Evolutionary conservation across 1,140 invertebrate genomes (phyloP).

Genomic region (Ericerus pela): DNA sequence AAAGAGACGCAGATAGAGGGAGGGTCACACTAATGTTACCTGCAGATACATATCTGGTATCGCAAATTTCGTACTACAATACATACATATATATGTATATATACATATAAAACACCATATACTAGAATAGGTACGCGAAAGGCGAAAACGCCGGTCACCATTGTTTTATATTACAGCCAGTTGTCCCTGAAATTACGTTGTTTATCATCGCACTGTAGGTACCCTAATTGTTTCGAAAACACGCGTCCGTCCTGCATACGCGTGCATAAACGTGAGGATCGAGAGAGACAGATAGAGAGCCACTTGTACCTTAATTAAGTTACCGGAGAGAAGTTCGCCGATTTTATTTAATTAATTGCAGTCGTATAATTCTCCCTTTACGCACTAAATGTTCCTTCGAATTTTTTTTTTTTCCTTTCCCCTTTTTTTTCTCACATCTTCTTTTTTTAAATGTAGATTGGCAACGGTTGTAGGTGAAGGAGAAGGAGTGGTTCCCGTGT

Average conservation of each 20-base stretch:
- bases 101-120: no score
- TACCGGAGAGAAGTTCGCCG: no score
- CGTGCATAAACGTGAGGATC: not conserved
- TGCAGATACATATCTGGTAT: conserved; percentile 11
- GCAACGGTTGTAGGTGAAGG: no score
- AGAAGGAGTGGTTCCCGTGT: no score
- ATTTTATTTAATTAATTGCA: conserved; percentile 9
- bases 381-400: no score
- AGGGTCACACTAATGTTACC: conserved; percentile 7
- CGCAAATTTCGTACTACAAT: conserved; percentile 7
- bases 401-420: no score
- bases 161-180: conserved; percentile 11
- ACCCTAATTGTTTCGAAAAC: conserved; percentile 9
- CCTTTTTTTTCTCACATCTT: no score
- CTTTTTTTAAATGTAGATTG: no score
- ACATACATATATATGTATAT: no score
- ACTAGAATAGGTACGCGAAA: no score
- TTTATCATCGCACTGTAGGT: conserved; percentile 8
- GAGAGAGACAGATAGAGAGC: not conserved
- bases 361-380: no score
- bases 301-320: conserved; percentile 8
- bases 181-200: conserved; percentile 12
- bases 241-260: conserved; percentile 7
- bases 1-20: not conserved
- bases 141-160: conserved; percentile 7